Conservation (phyloP, 1,140 invertebrate species). For the Hydropsyche tenuis region DNA sequence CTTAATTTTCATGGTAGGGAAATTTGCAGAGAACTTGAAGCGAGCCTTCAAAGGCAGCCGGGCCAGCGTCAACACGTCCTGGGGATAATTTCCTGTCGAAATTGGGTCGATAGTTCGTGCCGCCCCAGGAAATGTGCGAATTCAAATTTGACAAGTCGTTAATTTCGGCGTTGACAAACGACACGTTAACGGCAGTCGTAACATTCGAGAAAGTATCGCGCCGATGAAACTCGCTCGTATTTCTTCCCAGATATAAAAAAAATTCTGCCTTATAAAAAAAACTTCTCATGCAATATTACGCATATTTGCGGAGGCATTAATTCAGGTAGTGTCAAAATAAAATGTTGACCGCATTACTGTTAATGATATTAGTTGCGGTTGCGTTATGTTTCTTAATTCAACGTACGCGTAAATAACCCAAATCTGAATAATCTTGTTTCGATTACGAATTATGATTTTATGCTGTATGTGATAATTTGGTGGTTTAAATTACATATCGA, state of each 20-base stretch:
- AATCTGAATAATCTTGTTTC: no score
- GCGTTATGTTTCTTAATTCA: background rate
- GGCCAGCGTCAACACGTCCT: constrained; percentile 13
- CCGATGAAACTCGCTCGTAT: no score
- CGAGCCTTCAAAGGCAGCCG: constrained; percentile 11
- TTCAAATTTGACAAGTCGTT: constrained; percentile 40
- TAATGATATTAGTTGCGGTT: background rate
- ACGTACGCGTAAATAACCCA: background rate
- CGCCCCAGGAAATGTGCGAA: constrained; percentile 14
- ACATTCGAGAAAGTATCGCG: background rate
- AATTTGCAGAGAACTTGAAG: constrained; percentile 16
- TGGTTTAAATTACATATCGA: no score
- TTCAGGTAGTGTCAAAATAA: no score
- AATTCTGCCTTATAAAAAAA: no score
- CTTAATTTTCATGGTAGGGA: constrained; percentile 19
- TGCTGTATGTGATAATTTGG: no score
- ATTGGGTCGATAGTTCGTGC: constrained; percentile 33
- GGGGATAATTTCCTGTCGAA: constrained; percentile 29
- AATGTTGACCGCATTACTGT: background rate
- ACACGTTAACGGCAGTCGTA: constrained; percentile 10
- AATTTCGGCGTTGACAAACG: constrained; percentile 34
- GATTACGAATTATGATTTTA: no score
- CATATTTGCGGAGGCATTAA: no score
- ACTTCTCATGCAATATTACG: no score
- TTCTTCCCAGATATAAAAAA: background rate